A percentile compares a stretch with the other conserved stretches of the same genome.
Conservation (phyloP, 2,888 invertebrate genomes). For the Drosophila ezoana region DNA sequence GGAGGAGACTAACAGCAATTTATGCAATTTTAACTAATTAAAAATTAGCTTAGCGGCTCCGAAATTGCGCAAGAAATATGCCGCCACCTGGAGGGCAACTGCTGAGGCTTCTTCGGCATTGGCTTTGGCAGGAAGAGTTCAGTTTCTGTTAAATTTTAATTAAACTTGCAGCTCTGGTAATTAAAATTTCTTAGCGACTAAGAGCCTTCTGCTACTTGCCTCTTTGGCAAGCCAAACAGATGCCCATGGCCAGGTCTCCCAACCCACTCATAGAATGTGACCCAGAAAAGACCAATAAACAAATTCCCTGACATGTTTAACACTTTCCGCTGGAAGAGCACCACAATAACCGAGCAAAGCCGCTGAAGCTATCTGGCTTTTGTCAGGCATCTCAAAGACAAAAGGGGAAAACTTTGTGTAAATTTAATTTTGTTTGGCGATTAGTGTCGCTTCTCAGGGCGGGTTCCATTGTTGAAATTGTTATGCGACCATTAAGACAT, state of each 20-base stretch:
- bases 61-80: constrained; percentile 55
- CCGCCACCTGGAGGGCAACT: constrained; percentile 54
- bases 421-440: constrained; percentile 82
- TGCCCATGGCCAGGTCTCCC: constrained; percentile 39
- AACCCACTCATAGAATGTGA: constrained; percentile 8
- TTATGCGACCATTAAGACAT: constrained; percentile 76
- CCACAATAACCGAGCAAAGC: constrained; percentile 57
- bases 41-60: constrained; percentile 68
- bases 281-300: constrained; percentile 74
- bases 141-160: constrained; percentile 73
- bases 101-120: constrained; percentile 12
- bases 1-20: constrained; percentile 45
- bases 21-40: constrained; percentile 79
- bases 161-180: constrained; percentile 70
- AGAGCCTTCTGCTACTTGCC: constrained; percentile 24
- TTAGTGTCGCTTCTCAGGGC: constrained; percentile 77
- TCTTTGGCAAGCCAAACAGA: constrained; percentile 58
- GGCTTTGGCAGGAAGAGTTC: constrained; percentile 1
- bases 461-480: constrained; percentile 76
- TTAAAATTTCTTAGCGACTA: constrained; percentile 68
- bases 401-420: constrained; percentile 69
- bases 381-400: constrained; percentile 62
- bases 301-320: constrained; percentile 82
- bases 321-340: constrained; percentile 76
- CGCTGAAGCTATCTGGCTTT: constrained; percentile 69